These are phyloP conservation scores for Notoglanidium macrostoma DNA, from an alignment of 2,797 vertebrate species.

Conservation along the genomic window DNA sequence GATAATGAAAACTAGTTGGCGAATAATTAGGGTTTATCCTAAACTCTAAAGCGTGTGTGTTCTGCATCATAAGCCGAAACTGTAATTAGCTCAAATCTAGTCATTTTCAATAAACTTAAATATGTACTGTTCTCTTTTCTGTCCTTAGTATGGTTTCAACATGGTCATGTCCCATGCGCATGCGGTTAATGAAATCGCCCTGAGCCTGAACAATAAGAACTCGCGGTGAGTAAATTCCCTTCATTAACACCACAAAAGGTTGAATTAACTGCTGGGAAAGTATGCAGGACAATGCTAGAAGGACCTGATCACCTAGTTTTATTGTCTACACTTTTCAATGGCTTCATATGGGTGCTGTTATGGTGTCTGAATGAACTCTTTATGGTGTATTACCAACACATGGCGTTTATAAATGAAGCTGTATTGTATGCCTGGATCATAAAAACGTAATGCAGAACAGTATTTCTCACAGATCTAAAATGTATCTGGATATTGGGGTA, in stretches of 20 bases:
- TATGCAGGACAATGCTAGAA: neutral
- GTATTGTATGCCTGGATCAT: neutral
- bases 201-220: constrained; percentile 97
- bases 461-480: neutral
- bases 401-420: neutral
- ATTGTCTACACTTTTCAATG: constrained; percentile 14
- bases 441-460: neutral
- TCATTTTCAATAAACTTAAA: neutral
- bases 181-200: constrained; percentile 97
- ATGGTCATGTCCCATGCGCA: constrained; percentile 97
- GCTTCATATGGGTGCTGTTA: neutral
- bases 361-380: neutral
- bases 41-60: neutral
- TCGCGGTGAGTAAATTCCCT: constrained; percentile 79
- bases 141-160: constrained; percentile 92
- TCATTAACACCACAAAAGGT: constrained; percentile 11
- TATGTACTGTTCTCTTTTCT: constrained; percentile 21
- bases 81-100: neutral
- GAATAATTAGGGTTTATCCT: neutral
- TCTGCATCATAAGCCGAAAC: neutral
- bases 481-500: neutral
- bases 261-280: neutral
- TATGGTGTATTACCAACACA: neutral
- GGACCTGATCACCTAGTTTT: constrained; percentile 18
- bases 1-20: neutral